These are phyloP conservation scores for Lomographa bimaculata DNA, from an alignment of 2,888 invertebrate species.

Conservation along the genomic window DNA sequence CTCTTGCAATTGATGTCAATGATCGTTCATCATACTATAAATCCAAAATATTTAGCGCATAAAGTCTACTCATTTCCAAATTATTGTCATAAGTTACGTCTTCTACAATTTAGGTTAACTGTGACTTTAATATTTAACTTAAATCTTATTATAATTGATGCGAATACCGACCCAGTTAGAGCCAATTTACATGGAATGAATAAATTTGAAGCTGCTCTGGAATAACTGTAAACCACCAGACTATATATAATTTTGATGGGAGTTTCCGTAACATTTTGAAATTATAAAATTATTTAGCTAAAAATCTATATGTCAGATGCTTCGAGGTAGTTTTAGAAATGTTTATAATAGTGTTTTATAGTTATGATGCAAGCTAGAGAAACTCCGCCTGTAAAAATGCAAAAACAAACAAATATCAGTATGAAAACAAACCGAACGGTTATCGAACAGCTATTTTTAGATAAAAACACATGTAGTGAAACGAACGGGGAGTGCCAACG, in stretches of 20 bases:
- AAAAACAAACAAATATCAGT: constrained; percentile 36
- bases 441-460: constrained; percentile 42
- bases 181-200: constrained; percentile 19
- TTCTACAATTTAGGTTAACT: constrained; percentile 17
- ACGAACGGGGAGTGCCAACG: constrained; percentile 22
- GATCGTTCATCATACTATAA: too few species aligned
- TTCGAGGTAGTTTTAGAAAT: constrained; percentile 1
- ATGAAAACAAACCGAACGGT: constrained; percentile 35
- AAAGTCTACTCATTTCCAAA: too few species aligned
- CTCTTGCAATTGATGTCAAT: too few species aligned
- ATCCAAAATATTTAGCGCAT: too few species aligned
- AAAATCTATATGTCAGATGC: not conserved
- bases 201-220: constrained; percentile 14
- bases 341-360: constrained; percentile 12
- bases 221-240: constrained; percentile 10
- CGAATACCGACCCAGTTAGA: constrained; percentile 16
- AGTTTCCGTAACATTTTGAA: too few species aligned
- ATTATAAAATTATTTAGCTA: constrained; percentile 1
- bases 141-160: constrained; percentile 19
- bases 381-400: constrained; percentile 34
- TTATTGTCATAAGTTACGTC: constrained; percentile 1
- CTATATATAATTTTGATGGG: too few species aligned
- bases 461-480: constrained; percentile 35
- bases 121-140: constrained; percentile 15
- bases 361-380: constrained; percentile 35